These are phyloP conservation scores for Sapajus apella DNA, from an alignment of 2,113 vertebrate genomes.

Conservation along the genomic window DNA sequence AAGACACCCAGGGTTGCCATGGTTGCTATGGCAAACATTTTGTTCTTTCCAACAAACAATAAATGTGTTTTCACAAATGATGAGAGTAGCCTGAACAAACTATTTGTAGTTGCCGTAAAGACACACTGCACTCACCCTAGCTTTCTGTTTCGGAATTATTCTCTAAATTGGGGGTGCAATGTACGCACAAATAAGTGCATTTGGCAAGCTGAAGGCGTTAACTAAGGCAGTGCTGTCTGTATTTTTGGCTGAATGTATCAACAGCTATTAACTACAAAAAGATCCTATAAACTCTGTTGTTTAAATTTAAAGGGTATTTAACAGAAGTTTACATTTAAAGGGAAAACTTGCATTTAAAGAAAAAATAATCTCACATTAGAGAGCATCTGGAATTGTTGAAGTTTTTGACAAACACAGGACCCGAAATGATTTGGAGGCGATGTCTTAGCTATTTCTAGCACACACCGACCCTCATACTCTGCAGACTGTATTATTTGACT, in stretches of 20 bases:
- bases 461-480: fast-evolving
- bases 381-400: background rate
- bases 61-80: constrained; percentile 40
- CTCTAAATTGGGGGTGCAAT: background rate
- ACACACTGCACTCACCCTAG: background rate
- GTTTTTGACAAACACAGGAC: background rate
- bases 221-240: background rate
- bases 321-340: background rate
- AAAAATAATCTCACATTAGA: background rate
- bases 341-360: background rate
- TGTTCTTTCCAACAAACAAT: constrained; percentile 48
- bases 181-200: background rate
- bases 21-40: constrained; percentile 68
- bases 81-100: constrained; percentile 30
- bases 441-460: background rate
- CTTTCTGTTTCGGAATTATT: background rate
- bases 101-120: constrained; percentile 22
- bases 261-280: background rate
- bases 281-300: background rate
- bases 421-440: background rate
- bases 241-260: background rate
- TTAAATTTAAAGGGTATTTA: background rate
- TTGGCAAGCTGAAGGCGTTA: background rate
- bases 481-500: background rate
- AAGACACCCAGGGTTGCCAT: background rate